Conservation (phyloP, 1,140 invertebrate genomes). For the Medauroidea extradentata region DNA sequence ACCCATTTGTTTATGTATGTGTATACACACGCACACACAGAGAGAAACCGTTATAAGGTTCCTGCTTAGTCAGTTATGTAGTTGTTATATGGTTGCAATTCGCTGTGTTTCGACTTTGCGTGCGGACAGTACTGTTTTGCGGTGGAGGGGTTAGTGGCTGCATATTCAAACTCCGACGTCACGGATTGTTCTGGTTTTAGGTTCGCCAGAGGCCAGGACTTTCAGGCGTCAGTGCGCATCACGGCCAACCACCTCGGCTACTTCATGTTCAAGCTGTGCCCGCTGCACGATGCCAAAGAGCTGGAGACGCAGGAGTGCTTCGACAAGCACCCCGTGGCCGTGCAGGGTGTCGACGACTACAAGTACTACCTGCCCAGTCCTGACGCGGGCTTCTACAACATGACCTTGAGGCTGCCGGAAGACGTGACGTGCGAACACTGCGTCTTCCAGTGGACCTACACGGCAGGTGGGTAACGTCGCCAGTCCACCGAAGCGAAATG, state of each 20-base stretch:
- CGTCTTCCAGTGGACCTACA: conserved; percentile 64
- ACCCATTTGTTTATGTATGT: too few species aligned
- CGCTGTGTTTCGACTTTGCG: too few species aligned
- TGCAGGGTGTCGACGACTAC: conserved; percentile 44
- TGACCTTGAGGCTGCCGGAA: conserved; percentile 46
- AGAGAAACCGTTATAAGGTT: too few species aligned
- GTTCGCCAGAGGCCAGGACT: conserved; percentile 34
- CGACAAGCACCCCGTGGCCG: conserved; percentile 42
- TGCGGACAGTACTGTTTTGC: too few species aligned
- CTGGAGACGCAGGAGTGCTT: conserved; percentile 59
- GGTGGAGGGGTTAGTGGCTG: too few species aligned
- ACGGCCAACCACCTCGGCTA: conserved; percentile 42
- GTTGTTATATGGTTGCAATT: too few species aligned
- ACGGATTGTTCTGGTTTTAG: too few species aligned
- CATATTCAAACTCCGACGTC: too few species aligned
- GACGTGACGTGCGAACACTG: conserved; percentile 58
- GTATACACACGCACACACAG: too few species aligned
- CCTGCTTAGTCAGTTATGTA: too few species aligned
- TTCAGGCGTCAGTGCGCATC: conserved; percentile 29
- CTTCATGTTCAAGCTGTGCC: conserved; percentile 55
- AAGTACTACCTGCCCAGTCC: conserved; percentile 19
- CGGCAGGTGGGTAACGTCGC: conserved; percentile 38
- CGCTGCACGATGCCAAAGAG: conserved; percentile 33
- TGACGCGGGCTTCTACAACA: conserved; percentile 38
- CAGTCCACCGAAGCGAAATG: too few species aligned